These are phyloP conservation scores for Brachionus manjavacas DNA, from an alignment of 1,140 invertebrate species.

Conservation along the genomic window DNA sequence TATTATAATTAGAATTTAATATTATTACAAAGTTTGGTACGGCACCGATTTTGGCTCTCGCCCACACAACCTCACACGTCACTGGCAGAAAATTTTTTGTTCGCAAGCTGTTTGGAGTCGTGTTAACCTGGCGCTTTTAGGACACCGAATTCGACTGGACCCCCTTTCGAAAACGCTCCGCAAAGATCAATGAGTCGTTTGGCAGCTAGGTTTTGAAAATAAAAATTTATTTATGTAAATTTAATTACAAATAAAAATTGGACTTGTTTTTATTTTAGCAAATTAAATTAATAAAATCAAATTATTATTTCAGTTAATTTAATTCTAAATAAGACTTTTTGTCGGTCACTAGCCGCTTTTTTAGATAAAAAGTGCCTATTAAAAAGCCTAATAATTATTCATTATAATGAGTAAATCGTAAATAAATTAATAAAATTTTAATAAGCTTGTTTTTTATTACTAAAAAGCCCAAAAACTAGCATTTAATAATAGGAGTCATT, in stretches of 20 bases:
- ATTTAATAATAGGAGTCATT: neutral
- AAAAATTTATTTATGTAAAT: neutral
- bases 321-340: neutral
- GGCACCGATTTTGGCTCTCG: neutral
- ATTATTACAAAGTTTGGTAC: neutral
- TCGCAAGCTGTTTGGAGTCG: no score
- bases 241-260: neutral
- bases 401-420: neutral
- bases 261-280: neutral
- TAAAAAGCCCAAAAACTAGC: neutral
- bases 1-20: neutral
- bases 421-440: neutral
- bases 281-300: neutral
- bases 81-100: neutral
- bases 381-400: neutral
- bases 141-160: neutral
- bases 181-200: neutral
- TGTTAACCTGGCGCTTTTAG: neutral
- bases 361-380: neutral
- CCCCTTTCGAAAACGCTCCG: neutral
- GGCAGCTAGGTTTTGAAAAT: neutral
- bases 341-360: neutral
- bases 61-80: neutral
- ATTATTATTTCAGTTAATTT: neutral
- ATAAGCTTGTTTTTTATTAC: neutral